Conservation (phyloP, 2,888 invertebrate species). For the Dryocosmus kuriphilus region DNA sequence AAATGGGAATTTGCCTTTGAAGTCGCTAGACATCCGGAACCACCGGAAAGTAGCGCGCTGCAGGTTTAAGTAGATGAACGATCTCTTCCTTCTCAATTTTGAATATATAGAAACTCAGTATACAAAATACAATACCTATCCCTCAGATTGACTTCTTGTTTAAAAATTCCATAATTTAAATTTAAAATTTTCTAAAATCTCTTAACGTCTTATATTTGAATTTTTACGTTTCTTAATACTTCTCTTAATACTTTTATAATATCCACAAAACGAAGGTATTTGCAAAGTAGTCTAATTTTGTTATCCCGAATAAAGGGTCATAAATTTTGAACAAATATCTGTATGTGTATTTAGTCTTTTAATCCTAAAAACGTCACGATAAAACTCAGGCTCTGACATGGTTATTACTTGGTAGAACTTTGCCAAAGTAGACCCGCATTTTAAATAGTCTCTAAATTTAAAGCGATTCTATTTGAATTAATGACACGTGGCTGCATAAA, state of each 20-base stretch:
- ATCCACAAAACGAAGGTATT: not conserved
- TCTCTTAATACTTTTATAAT: no score
- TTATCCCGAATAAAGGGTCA: not conserved
- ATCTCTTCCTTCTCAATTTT: slow-evolving; percentile 51
- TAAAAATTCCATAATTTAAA: not conserved
- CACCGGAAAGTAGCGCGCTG: slow-evolving; percentile 50
- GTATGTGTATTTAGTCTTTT: not conserved
- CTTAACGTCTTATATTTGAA: no score
- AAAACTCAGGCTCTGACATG: slow-evolving; percentile 26
- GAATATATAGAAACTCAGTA: slow-evolving; percentile 43
- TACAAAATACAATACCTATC: no score
- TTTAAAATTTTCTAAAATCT: not conserved
- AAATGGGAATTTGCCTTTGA: not conserved
- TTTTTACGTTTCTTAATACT: not conserved
- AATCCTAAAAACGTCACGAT: slow-evolving; percentile 16
- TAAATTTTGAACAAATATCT: slow-evolving; percentile 8
- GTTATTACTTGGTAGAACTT: slow-evolving; percentile 32
- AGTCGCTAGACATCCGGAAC: slow-evolving; percentile 1
- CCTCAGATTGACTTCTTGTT: no score
- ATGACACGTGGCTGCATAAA: slow-evolving; percentile 29
- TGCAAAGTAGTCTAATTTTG: slow-evolving; percentile 25
- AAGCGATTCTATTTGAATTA: slow-evolving; percentile 28
- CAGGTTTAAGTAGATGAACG: slow-evolving; percentile 56
- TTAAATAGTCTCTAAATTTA: slow-evolving; percentile 32
- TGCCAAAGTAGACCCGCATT: slow-evolving; percentile 39